A percentile compares a stretch with the other conserved stretches of the same genome.
Evolutionary conservation across 2,888 invertebrate genomes (phyloP).

Genomic region (Ichneumoninae sp.): DNA sequence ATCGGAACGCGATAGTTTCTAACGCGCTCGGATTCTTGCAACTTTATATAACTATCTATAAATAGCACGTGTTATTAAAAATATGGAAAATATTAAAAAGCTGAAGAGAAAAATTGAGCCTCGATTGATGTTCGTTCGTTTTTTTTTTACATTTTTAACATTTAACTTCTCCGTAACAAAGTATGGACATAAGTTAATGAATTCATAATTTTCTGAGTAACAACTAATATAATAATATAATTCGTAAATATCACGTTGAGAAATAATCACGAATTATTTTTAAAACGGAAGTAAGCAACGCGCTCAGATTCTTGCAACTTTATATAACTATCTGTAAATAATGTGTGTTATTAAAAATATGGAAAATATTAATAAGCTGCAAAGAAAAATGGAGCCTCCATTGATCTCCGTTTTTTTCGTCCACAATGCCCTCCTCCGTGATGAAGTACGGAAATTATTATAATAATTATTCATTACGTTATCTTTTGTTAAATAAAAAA

Average conservation of each 20-base stretch:
- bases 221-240: too few relatives aligned
- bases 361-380: not conserved
- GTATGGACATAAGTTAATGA: too few relatives aligned
- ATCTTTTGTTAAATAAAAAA: too few relatives aligned
- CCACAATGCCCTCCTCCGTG: not conserved
- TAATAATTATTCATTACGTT: too few relatives aligned
- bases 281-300: not conserved
- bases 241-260: too few relatives aligned
- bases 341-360: conserved; percentile 7
- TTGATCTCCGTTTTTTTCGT: not conserved
- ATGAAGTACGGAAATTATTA: not conserved
- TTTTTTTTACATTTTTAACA: not conserved
- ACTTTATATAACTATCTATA: conserved; percentile 30
- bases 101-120: not conserved
- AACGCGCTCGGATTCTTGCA: conserved; percentile 34
- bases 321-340: conserved; percentile 43
- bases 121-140: not conserved
- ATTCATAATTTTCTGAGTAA: too few relatives aligned
- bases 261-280: too few relatives aligned
- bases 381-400: not conserved
- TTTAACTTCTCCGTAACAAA: not conserved
- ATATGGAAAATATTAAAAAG: conserved; percentile 6
- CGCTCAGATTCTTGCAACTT: conserved; percentile 24
- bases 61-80: conserved; percentile 30
- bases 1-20: conserved; percentile 35